These are phyloP conservation scores for Fabriciana adippe DNA, from an alignment of 2,888 invertebrate genomes.

Conservation along the genomic window DNA sequence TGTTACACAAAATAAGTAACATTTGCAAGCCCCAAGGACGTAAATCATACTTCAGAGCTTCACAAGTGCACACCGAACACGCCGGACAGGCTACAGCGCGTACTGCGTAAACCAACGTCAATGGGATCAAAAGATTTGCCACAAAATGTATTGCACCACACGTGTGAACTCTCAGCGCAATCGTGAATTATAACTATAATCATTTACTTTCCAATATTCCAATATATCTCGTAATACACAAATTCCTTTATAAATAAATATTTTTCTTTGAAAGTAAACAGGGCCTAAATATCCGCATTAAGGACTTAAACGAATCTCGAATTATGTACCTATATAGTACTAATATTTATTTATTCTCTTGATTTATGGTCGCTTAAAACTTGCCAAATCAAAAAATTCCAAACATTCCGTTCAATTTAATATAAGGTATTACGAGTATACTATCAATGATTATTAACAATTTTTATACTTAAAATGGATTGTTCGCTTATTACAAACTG, in stretches of 20 bases:
- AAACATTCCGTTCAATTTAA: no score
- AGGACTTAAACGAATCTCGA: neutral
- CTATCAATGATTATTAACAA: no score
- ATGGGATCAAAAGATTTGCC: conserved; percentile 57
- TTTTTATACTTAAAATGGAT: no score
- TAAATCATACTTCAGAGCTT: conserved; percentile 46
- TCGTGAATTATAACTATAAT: conserved; percentile 54
- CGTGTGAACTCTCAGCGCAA: conserved; percentile 50
- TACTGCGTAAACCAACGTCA: conserved; percentile 44
- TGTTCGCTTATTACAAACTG: no score
- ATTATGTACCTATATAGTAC: no score
- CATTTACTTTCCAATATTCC: conserved; percentile 56
- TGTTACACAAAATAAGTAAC: neutral
- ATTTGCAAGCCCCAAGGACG: conserved; percentile 7
- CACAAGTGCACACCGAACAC: conserved; percentile 29
- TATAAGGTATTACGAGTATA: no score
- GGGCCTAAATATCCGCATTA: conserved; percentile 8
- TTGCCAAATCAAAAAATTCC: no score
- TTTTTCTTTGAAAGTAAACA: conserved; percentile 36
- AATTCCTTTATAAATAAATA: conserved; percentile 41
- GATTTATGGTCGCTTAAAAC: no score
- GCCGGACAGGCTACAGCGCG: neutral
- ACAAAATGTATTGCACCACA: conserved; percentile 49
- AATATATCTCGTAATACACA: conserved; percentile 50
- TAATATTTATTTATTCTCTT: no score